These are phyloP conservation scores for Microcebus ravelobensis DNA, from an alignment of 2,113 vertebrate genomes.

Conservation along the genomic window DNA sequence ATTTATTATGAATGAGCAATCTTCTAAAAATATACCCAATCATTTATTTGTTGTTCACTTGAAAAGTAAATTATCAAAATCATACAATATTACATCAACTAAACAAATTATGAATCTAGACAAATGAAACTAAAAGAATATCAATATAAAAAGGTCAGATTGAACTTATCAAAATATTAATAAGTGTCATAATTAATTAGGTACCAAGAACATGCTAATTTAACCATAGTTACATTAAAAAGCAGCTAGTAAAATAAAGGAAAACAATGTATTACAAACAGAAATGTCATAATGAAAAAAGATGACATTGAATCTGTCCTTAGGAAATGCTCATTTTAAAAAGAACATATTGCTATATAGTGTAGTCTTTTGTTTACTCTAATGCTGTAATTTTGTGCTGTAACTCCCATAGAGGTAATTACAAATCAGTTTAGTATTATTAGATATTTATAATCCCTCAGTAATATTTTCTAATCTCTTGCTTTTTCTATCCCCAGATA, in stretches of 20 bases:
- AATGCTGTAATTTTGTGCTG: constrained; percentile 41
- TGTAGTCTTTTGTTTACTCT: constrained; percentile 59
- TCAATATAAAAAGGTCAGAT: background rate
- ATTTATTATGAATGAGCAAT: background rate
- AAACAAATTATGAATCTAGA: background rate
- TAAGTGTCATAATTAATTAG: background rate
- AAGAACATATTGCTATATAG: background rate
- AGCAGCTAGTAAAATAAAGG: background rate
- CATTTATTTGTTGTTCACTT: background rate
- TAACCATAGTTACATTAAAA: background rate
- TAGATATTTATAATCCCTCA: constrained; percentile 76
- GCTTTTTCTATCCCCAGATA: constrained; percentile 58
- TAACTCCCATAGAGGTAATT: constrained; percentile 70
- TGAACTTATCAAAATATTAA: background rate
- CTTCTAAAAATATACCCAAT: background rate
- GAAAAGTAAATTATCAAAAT: background rate
- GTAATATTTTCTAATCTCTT: constrained; percentile 78
- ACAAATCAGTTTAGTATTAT: constrained; percentile 60
- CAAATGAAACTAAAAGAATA: background rate
- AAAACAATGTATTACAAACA: background rate
- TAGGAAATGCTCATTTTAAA: background rate
- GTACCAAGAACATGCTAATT: rapidly evolving
- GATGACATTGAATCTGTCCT: constrained; percentile 59
- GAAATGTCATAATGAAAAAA: constrained; percentile 10
- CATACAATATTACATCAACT: background rate